Evolutionary conservation across 2,888 invertebrate genomes (phyloP).

Genomic region (Romanomermis culicivorax): DNA sequence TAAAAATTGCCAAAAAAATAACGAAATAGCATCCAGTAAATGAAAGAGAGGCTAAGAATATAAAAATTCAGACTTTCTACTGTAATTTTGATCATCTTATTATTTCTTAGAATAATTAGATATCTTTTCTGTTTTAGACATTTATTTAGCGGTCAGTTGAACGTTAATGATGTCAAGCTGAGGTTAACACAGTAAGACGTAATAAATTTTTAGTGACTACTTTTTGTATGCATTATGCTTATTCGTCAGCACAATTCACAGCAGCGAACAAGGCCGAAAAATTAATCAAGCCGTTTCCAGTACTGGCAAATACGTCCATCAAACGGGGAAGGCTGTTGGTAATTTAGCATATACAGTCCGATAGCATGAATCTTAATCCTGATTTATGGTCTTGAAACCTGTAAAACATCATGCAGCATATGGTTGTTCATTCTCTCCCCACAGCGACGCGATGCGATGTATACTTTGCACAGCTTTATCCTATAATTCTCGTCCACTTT

Average conservation of each 20-base stretch:
- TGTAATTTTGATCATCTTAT: too few relatives aligned
- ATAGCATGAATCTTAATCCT: not conserved
- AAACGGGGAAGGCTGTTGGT: constrained; percentile 51
- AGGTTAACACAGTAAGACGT: constrained; percentile 12
- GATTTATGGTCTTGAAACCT: too few relatives aligned
- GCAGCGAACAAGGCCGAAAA: constrained; percentile 73
- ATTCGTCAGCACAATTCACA: constrained; percentile 62
- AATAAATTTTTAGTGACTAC: not conserved
- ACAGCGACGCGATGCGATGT: too few relatives aligned
- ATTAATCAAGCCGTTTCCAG: constrained; percentile 73
- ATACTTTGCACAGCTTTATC: too few relatives aligned
- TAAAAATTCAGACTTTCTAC: too few relatives aligned
- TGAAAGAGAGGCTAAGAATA: too few relatives aligned
- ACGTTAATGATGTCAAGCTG: constrained; percentile 70
- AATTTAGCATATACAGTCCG: constrained; percentile 21
- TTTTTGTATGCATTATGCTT: not conserved
- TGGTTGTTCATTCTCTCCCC: too few relatives aligned
- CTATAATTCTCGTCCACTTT: too few relatives aligned
- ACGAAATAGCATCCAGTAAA: too few relatives aligned
- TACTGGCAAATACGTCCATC: constrained; percentile 68
- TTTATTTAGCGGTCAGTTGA: constrained; percentile 79
- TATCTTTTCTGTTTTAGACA: constrained; percentile 37
- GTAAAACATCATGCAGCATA: too few relatives aligned
- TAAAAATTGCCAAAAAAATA: too few relatives aligned
- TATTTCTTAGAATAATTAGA: not conserved